Conservation (phyloP, 2,888 invertebrate genomes). For the Phrixothrix hirtus region DNA sequence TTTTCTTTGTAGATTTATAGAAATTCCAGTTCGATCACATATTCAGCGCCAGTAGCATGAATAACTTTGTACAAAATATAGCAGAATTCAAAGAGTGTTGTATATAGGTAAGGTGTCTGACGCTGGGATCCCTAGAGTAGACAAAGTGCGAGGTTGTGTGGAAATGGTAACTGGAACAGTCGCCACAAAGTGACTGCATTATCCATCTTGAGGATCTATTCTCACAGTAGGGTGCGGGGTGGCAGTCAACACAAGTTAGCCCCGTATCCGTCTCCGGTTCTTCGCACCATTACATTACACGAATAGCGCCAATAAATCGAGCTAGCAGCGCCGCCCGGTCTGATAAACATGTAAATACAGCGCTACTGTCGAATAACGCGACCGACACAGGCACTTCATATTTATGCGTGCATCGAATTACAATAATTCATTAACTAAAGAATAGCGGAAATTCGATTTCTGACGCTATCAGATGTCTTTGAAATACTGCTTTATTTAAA, state of each 20-base stretch:
- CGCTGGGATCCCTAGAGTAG: constrained; percentile 23
- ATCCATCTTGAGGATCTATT: constrained; percentile 32
- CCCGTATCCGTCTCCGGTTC: constrained; percentile 51
- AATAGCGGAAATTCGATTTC: constrained; percentile 46
- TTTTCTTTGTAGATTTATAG: too few relatives aligned
- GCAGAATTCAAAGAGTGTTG: constrained; percentile 19
- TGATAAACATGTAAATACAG: constrained; percentile 53
- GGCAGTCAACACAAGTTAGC: constrained; percentile 46
- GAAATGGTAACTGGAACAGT: constrained; percentile 32
- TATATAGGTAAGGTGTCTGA: constrained; percentile 25
- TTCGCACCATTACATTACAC: constrained; percentile 50
- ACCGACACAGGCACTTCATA: constrained; percentile 46
- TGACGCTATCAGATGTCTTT: constrained; percentile 44
- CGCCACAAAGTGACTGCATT: constrained; percentile 34
- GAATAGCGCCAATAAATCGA: constrained; percentile 50
- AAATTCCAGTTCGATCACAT: too few relatives aligned
- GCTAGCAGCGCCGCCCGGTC: constrained; percentile 45
- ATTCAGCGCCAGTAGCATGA: too few relatives aligned
- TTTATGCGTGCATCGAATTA: constrained; percentile 52
- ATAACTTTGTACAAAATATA: too few relatives aligned
- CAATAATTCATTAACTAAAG: constrained; percentile 51
- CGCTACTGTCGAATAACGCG: constrained; percentile 31
- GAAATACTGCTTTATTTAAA: constrained; percentile 40
- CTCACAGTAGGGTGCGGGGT: constrained; percentile 28
- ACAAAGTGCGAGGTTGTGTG: constrained; percentile 25